Percentiles rank a stretch among this genome's conserved stretches.
Conservation (phyloP, 2,888 invertebrate genomes). For the Aphidoletes aphidimyza region DNA sequence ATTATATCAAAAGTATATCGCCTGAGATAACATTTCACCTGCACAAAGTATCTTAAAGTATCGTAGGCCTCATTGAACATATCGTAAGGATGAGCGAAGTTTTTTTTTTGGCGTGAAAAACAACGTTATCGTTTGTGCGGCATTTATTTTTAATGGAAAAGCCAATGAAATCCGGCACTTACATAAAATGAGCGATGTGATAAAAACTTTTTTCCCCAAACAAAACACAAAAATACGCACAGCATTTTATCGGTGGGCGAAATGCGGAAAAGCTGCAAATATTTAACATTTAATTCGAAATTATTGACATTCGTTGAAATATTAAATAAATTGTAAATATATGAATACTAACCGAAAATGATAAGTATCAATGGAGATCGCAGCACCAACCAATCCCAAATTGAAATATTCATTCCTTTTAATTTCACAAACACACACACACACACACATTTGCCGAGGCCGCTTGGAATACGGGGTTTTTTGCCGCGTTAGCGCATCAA, state of each 20-base stretch:
- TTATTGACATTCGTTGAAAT: conserved; percentile 16
- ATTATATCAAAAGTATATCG: background rate
- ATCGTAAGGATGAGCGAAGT: background rate
- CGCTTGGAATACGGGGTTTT: background rate
- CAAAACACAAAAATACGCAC: background rate
- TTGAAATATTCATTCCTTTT: no score
- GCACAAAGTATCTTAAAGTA: background rate
- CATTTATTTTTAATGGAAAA: background rate
- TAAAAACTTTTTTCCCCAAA: no score
- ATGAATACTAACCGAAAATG: no score
- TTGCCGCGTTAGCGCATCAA: background rate
- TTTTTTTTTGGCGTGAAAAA: no score
- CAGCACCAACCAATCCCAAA: no score
- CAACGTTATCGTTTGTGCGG: background rate
- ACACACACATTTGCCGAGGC: no score
- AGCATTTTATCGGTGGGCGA: background rate
- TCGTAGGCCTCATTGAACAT: background rate
- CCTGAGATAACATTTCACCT: background rate
- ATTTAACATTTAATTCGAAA: conserved; percentile 13
- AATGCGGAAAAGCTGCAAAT: background rate
- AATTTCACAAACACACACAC: no score
- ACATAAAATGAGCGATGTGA: no score
- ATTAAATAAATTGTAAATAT: background rate
- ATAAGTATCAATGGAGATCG: no score
- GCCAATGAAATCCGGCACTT: no score